Evolutionary conservation across 2,888 invertebrate species (phyloP).

Genomic region (Caenorhabditis panamensis): DNA sequence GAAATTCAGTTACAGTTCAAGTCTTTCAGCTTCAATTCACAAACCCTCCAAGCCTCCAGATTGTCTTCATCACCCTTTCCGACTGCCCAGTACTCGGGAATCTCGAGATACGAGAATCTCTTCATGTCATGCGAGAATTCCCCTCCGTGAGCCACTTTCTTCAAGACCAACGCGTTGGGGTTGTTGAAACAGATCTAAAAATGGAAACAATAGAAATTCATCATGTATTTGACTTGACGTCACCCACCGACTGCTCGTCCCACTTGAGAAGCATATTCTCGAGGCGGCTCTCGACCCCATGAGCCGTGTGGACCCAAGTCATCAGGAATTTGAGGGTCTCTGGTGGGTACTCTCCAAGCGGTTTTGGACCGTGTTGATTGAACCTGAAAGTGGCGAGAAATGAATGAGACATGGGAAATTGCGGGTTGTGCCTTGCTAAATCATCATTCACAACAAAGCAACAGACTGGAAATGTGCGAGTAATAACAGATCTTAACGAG

Average conservation of each 20-base stretch:
- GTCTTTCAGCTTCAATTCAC: background rate
- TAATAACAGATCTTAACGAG: background rate
- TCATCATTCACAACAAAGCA: no score
- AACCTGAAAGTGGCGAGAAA: constrained; percentile 39
- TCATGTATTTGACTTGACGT: constrained; percentile 32
- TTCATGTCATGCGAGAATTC: constrained; percentile 27
- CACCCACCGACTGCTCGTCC: constrained; percentile 48
- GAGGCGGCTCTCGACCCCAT: constrained; percentile 51
- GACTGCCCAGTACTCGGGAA: constrained; percentile 46
- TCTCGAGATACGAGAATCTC: constrained; percentile 47
- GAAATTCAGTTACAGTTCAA: background rate
- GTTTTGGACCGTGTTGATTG: constrained; percentile 13
- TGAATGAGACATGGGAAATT: no score
- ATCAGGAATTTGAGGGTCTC: constrained; percentile 46
- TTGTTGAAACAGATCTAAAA: constrained; percentile 54
- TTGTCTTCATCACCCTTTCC: constrained; percentile 19
- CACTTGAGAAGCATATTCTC: constrained; percentile 54
- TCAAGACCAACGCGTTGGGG: constrained; percentile 13
- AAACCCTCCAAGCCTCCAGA: constrained; percentile 26
- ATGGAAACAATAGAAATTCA: constrained; percentile 1
- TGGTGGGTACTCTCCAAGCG: constrained; percentile 38
- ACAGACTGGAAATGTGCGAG: background rate
- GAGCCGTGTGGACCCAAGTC: constrained; percentile 42
- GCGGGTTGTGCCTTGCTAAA: no score
- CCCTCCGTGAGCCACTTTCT: constrained; percentile 38